Evolutionary conservation across 2,888 invertebrate genomes (phyloP).

Genomic region (Xylota sylvarum): DNA sequence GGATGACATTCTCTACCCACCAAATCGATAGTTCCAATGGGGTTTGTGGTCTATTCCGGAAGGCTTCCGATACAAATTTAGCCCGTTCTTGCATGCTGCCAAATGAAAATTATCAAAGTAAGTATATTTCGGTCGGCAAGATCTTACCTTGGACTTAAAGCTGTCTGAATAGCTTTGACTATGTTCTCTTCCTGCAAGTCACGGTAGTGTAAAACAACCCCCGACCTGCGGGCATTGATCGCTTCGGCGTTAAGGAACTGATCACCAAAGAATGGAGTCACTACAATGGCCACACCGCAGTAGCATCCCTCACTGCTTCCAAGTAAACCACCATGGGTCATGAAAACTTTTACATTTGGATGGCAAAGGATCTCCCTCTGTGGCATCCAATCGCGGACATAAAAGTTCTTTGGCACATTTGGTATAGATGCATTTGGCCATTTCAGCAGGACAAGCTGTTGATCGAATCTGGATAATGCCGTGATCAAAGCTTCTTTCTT

Average conservation of each 20-base stretch:
- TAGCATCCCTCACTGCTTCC: conserved; percentile 88
- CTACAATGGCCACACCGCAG: conserved; percentile 88
- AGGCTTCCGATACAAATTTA: conserved; percentile 84
- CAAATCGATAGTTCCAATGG: conserved; percentile 87
- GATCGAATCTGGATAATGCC: conserved; percentile 86
- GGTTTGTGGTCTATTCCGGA: conserved; percentile 85
- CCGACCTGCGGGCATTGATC: conserved; percentile 86
- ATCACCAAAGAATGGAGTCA: conserved; percentile 89
- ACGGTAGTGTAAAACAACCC: conserved; percentile 85
- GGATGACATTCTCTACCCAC: conserved; percentile 87
- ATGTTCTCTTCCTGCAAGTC: conserved; percentile 85
- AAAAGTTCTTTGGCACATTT: conserved; percentile 87
- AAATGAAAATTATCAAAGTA: not conserved
- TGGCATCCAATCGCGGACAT: conserved; percentile 88
- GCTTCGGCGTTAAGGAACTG: conserved; percentile 87
- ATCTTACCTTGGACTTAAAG: conserved; percentile 80
- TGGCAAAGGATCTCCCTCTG: conserved; percentile 90
- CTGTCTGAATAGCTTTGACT: conserved; percentile 84
- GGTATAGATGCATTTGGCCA: conserved; percentile 87
- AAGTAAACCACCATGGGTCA: conserved; percentile 90
- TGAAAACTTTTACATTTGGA: conserved; percentile 88
- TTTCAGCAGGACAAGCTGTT: conserved; percentile 88
- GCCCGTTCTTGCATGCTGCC: conserved; percentile 79
- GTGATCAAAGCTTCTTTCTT: conserved; percentile 86
- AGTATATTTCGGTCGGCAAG: not conserved